These are phyloP conservation scores for Kobus ellipsiprymnus DNA, from an alignment of 2,113 vertebrate genomes.

Conservation along the genomic window DNA sequence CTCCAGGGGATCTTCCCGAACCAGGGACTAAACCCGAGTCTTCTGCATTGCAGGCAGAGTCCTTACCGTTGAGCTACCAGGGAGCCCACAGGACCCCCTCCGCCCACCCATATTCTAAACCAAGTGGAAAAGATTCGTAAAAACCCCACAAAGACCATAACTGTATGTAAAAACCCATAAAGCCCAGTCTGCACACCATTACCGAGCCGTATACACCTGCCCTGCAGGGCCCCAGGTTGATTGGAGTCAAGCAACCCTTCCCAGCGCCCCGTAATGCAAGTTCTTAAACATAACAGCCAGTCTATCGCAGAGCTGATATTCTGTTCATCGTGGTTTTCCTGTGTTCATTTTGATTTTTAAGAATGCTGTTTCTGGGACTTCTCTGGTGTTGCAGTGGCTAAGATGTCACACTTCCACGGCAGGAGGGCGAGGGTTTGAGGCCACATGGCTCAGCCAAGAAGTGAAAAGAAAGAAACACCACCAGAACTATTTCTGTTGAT, in stretches of 20 bases:
- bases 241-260: too few relatives aligned
- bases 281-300: not conserved
- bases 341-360: not conserved
- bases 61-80: not conserved
- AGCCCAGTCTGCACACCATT: not conserved
- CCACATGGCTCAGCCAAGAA: not conserved
- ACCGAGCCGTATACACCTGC: rapidly evolving
- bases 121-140: not conserved
- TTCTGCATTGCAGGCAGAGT: not conserved
- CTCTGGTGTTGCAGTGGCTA: not conserved
- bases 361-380: not conserved
- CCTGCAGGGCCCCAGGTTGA: rapidly evolving
- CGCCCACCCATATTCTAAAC: not conserved
- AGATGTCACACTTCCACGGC: not conserved
- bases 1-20: not conserved
- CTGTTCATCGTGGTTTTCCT: not conserved
- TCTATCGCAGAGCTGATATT: not conserved
- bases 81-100: not conserved
- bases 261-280: rapidly evolving
- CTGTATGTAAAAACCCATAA: not conserved
- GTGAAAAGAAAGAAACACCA: not conserved
- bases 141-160: not conserved
- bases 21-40: not conserved
- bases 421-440: not conserved
- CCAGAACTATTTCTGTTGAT: not conserved